Evolutionary conservation across 2,888 invertebrate species (phyloP), one percentile per base, ranked within the genome.

Genomic region (Parnassius glacialis): DNA sequence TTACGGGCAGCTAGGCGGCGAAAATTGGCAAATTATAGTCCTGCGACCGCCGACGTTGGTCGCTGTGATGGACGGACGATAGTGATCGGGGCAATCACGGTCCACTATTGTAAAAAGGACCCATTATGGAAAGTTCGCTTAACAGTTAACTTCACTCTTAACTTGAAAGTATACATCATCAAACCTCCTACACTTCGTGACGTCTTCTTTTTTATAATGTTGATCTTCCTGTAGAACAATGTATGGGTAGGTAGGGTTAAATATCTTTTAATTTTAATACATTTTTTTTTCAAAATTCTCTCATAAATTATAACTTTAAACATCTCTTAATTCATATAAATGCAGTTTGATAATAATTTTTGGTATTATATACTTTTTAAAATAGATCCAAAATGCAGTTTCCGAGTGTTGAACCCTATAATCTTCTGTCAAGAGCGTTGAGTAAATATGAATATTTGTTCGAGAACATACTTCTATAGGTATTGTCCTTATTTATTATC

Each of bases 21-120:
- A 84, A 85, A 85, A 85, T 81, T 83, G 85, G 86, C 80, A 89
- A 90, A 90, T 90, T 90, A 88, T 83, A 89, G 87, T 84, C 77
- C 48, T 73, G 73, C 67, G 73, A 83, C 80, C 82, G 76, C 84
- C 81, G 79, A 75, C 76, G 75, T 78, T 74, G 79, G 79, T 74
- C 75, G 80, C 70, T 79, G 83, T 75, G 76, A 74, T 73, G 74
- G 70, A 62, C 70, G 68, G 67, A 67, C 70, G 86, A 87, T 87
- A 81, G 77, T 75, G 78, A 85, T 85, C 83, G 69, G 67, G 68
- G 68, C 78, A 83, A 85, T 87, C 81, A 71, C 69, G 73, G 59
- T 73, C 72, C 74, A 76, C 83, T 79, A 83, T 85, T 81, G 80
- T 78, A 75, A 71, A 68, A 67, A 73, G 74, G 76, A 76, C 75